Evolutionary conservation across 2,113 vertebrate species (phyloP), one percentile per base, ranked within the genome.

Genomic region (Abramis brama): DNA sequence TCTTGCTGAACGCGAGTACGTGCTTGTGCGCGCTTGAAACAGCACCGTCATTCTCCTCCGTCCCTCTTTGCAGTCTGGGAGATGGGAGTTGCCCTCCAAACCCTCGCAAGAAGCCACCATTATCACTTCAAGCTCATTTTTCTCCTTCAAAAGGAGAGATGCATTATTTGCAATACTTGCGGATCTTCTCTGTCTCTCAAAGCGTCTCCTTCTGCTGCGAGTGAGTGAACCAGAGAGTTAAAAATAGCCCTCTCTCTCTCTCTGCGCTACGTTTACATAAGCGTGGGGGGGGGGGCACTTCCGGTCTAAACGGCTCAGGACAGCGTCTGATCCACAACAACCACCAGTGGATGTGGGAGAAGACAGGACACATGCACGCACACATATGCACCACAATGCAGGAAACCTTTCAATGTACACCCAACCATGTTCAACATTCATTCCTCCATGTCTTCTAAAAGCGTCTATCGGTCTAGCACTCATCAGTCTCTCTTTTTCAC

Each of bases 191-290:
- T 47, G 71, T 55, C n/a, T 68, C 52, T 85, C 60, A 92, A 90
- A 91, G 91, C 90, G 92, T 92, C 91, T 93, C 90, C 90, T 85
- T 92, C 92, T 93, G 92, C 91, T 94, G 92, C 88, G 90, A 88
- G 33, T 91, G 89, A 83, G 79, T 64, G 85, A 82, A 75, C 39
- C 91, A 82, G 60, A 59, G 88, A 86, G 92, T 91, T 94, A 93
- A 92, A 95, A 94, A 94, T 94, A 95, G 92, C 92, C 88, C 92
- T 91, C 74, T 66, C 68, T 66, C 91, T 89, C 90, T 92, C 93
- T 93, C 92, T 92, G 92, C 93, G 93, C 93, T 93, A 90, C 92
- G 93, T 95, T 95, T 95, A 94, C 94, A 95, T 94, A 95, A 94
- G 94, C 91, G 88, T 90, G 91, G 83, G 55, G 85, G 83, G 91